phyloP scores from a whole-genome alignment of 2,888 invertebrate species.

The Zygogramma bicolorata region DNA sequence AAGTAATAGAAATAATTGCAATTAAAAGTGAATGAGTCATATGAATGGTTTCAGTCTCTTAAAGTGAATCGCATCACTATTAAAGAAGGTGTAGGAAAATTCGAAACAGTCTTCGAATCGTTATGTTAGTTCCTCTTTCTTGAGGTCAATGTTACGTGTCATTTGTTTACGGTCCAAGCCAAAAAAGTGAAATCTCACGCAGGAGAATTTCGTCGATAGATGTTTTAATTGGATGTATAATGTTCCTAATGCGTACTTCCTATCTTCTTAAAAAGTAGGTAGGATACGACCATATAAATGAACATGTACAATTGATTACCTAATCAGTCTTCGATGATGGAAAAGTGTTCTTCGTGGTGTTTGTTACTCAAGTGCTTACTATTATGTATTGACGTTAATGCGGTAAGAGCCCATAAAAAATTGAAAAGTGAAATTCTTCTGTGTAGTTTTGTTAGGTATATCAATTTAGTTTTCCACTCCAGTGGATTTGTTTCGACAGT shows the following conservation, averaged over 20 bases:
- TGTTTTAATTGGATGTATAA: slow-evolving; percentile 2
- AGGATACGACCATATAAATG: not conserved
- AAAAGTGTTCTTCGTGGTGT: not conserved
- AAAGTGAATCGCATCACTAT: too few species aligned
- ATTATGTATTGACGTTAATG: not conserved
- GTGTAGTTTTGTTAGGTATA: too few species aligned
- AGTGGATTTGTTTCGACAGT: too few species aligned
- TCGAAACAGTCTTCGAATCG: not conserved
- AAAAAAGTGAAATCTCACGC: not conserved
- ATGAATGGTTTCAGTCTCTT: too few species aligned
- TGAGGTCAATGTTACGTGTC: not conserved
- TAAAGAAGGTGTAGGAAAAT: not conserved
- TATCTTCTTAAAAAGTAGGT: slow-evolving; percentile 6
- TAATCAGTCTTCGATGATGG: slow-evolving; percentile 4
- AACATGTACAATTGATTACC: not conserved
- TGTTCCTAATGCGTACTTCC: slow-evolving; percentile 3
- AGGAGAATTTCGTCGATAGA: not conserved
- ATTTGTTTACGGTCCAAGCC: not conserved
- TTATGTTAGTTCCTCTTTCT: not conserved
- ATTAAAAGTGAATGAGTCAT: too few species aligned
- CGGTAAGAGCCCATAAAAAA: not conserved
- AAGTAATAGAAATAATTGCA: too few species aligned
- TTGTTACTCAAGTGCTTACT: not conserved
- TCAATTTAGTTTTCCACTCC: too few species aligned
- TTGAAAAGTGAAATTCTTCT: too few species aligned